A percentile compares a stretch with the other conserved stretches of the same genome.
Conservation (phyloP, 1,140 invertebrate species). For the Sarcophaga peregrina region DNA sequence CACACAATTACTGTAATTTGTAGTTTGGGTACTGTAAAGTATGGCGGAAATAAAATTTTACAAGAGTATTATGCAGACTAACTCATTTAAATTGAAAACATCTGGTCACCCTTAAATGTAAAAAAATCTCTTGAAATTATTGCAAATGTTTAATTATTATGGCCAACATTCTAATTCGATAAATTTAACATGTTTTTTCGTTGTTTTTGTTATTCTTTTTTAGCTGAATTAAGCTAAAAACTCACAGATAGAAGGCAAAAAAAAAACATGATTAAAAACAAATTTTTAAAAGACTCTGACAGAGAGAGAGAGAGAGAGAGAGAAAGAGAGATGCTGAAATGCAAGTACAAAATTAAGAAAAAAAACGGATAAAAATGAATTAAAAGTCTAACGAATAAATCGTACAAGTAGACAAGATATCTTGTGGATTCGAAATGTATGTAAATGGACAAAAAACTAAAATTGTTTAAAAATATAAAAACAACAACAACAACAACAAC, state of each 20-base stretch:
- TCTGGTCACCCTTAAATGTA: neutral
- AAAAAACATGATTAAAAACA: constrained; percentile 4
- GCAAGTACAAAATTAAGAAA: too few species aligned
- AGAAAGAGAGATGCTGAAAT: too few species aligned
- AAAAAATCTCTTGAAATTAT: neutral
- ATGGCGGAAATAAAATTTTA: too few species aligned
- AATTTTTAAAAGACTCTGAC: neutral
- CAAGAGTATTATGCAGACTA: too few species aligned
- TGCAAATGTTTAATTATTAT: neutral
- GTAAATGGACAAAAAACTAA: neutral
- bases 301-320: neutral
- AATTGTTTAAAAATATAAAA: too few species aligned
- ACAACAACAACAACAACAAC: neutral
- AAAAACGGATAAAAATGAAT: too few species aligned
- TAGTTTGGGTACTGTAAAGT: too few species aligned
- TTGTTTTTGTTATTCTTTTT: neutral
- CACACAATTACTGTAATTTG: too few species aligned
- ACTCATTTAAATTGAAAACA: neutral
- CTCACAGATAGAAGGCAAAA: neutral
- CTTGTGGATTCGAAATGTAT: neutral
- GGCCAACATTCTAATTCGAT: neutral
- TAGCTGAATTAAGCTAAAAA: neutral
- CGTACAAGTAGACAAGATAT: neutral
- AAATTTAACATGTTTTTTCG: neutral
- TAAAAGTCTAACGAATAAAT: too few species aligned